Evolutionary conservation across 2,113 vertebrate genomes (phyloP), one percentile per base, ranked within the genome.

Genomic region (Aplodontia rufa): DNA sequence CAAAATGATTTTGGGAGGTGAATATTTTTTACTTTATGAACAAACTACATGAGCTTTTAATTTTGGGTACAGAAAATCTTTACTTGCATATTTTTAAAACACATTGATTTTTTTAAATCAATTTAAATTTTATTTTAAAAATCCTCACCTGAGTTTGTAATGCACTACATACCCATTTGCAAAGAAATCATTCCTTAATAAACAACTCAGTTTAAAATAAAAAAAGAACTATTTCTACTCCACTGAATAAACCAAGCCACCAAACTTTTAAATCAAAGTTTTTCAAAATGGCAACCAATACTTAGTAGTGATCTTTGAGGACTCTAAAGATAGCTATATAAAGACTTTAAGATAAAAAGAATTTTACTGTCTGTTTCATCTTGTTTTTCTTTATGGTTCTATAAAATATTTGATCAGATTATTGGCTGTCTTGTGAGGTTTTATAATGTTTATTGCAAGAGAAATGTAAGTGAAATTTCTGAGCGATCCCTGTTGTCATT

Each of bases 361-460:
- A 87, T 37, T 74, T 58, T 64, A 83, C 30, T 86, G 49, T 11
- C 3, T 93, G 19, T 4, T 51, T 79, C 40, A 72, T 69, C 20
- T 93, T 87, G 69, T 55, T 91, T 90, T 85, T 94, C 82, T 58
- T 74, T 72, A 71, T 82, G 74, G 49, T 35, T 82, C 37, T 28
- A 53, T 81, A 95, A 95, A 91, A 75, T 75, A 42, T 80, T 90
- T 85, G 84, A 81, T 91, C 11, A 64, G 85, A 58, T 75, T 35
- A 90, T 87, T 42, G 40, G 6, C 28, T 82, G 16, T 80, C 88
- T 5, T 51, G 5, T 37, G 35, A 92, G 19, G 16, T 75, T 91
- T 64, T 58, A 83, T 66, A 82, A 83, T 64, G 16, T 30, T 40
- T 89, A 89, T 42, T 75, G 8, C 80, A 94, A 72, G 1, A n/a